Evolutionary conservation across 2,888 invertebrate species (phyloP), one percentile per base, ranked within the genome.

Genomic region (Furcula furcula): DNA sequence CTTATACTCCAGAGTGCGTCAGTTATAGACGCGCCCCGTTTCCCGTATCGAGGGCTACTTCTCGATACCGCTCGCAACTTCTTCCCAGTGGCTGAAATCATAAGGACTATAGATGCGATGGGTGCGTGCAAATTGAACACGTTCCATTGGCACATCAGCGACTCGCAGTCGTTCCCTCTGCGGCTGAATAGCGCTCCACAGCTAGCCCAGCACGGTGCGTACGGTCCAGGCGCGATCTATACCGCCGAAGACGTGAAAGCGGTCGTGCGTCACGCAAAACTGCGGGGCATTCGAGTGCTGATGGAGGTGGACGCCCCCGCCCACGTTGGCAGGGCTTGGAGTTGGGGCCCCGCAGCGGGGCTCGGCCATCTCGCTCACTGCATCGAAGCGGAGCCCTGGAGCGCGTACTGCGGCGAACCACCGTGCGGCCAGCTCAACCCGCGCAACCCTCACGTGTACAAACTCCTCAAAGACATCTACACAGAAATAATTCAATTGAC

Each of bases 81-180:
- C 76, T 93, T 98, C 65, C 92, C 95, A 0, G 88, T 95, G 1
- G 90, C 89, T 6, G 91, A 93, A 31, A 89, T 95, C 21, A 91
- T 94, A 56, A 90, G 93, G 7, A 93, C 95, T 6, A 84, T 98
- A 62, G 93, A 95, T 39, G 97, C 94, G 2, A 97, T 98, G 98
- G 93, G 95, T 0, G 93, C 95, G 27, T 93, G 93, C 58, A 98
- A 98, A 78, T 76, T 98, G 48, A 98, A 98, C 81, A 95, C 96
- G 1, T 94, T 98, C 66, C 98, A 98, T 67, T 98, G 98, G 98
- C 95, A 96, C 65, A 90, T 95, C 16, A 94, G 94, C 3, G 98
- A 98, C 75, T 96, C 97, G 7, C 97, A 98, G 74, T 96, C 97
- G 50, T 98, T 98, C 78, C 98, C 98, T 0, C 93, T 96, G 71